Base-by-base conservation (phyloP, 2,888 invertebrate genomes). In the Oligia strigilis region DNA sequence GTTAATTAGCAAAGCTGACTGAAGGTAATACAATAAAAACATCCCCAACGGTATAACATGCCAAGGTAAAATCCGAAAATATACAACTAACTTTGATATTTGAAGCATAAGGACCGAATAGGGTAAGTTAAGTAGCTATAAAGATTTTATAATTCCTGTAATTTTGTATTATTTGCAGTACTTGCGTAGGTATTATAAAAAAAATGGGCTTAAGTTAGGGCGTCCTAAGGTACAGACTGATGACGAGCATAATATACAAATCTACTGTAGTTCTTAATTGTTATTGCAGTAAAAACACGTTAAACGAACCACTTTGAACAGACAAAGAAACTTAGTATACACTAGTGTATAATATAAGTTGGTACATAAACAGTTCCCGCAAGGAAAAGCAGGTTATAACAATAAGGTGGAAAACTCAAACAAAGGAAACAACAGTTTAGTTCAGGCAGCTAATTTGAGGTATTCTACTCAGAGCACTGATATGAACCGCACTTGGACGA, bases 1-100 rank as follows among this genome's bases (percentile, higher is more conserved):
- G 69, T 86, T 86, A 88, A 88, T 88, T 89, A 88, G 78, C 29
- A 65, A 78, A 69, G 66, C 73, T 73, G 52, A 49, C 77, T 70
- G 29, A 29, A 29, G n/a, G 81, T 89, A 81, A 81, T 75, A 80
- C 72, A 78, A 81, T 86, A 80, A 72, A 84, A 84, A 84, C 80
- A 86, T 81, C 70, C 36, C 69, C 80, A 81, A 80, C 72, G 23
- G n/a, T 55, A 64, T 73, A 70, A 81, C 67, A 84, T 49, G 40
- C 58, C 70, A 75, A 65, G 77, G 75, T 81, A 64, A 72, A 78
- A 67, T 67, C 52, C 55, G 40, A 64, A 69, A 66, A 82, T 83
- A n/a, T 69, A 62, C n/a, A 78, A 71, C 62, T 60, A 78, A 72
- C 55, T 87, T 82, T 72, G 43, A 75, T 74, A 80, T 80, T 78